phyloP scores from a whole-genome alignment of 2,888 invertebrate species.

The Gerosis bhagava region DNA sequence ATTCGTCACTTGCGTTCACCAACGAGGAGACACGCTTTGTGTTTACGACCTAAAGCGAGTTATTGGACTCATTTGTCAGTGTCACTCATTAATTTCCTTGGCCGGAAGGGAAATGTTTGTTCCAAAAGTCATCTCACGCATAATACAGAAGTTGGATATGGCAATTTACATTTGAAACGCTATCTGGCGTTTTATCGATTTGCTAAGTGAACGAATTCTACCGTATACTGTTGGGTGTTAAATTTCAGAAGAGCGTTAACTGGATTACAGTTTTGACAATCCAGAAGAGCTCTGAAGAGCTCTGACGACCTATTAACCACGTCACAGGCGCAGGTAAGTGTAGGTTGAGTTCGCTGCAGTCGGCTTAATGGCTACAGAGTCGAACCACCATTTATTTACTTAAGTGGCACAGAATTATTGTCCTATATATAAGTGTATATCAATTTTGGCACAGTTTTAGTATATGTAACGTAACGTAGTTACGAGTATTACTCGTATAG shows the following conservation, averaged over 20 bases:
- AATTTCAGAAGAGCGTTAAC: conserved; percentile 26
- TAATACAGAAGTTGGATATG: conserved; percentile 49
- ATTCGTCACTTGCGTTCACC: conserved; percentile 14
- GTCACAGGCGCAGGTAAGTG: conserved; percentile 38
- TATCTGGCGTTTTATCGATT: conserved; percentile 30
- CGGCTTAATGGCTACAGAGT: conserved; percentile 30
- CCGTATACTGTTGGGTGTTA: not conserved
- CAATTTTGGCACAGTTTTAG: too few species aligned
- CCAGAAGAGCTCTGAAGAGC: conserved; percentile 32
- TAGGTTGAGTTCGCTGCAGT: conserved; percentile 18
- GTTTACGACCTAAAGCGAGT: conserved; percentile 58
- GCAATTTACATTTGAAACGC: conserved; percentile 35
- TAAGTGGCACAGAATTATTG: too few species aligned
- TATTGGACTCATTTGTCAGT: conserved; percentile 74
- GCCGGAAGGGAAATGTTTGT: conserved; percentile 60
- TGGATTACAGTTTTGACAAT: conserved; percentile 35
- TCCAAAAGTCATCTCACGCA: conserved; percentile 63
- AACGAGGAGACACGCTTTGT: conserved; percentile 31
- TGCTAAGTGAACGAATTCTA: conserved; percentile 9
- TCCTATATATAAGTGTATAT: too few species aligned
- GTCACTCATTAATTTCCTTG: conserved; percentile 71
- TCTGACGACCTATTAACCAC: conserved; percentile 37
- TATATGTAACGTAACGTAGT: too few species aligned
- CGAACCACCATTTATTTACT: conserved; percentile 29
- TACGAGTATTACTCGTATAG: too few species aligned